These are phyloP conservation scores for Lithobius niger DNA, from an alignment of 1,140 invertebrate genomes.

Conservation along the genomic window DNA sequence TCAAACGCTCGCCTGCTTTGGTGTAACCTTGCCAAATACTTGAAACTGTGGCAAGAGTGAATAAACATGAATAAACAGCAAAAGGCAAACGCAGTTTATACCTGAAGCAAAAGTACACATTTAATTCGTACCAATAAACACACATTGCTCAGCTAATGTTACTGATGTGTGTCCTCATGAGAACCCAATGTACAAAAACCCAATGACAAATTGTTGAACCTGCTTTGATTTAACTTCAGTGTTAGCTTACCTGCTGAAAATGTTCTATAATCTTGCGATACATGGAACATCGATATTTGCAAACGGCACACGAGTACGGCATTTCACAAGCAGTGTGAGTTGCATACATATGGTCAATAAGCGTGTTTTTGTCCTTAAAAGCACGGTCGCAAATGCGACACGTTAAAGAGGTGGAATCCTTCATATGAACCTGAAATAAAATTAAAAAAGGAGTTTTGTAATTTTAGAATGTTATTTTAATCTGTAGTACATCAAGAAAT, in stretches of 20 bases:
- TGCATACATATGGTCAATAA: slow-evolving; percentile 8
- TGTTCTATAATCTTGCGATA: slow-evolving; percentile 10
- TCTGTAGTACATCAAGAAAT: too few relatives aligned
- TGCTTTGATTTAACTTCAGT: too few relatives aligned
- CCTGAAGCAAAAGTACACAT: not conserved
- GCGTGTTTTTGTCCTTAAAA: not conserved
- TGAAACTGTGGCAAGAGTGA: too few relatives aligned
- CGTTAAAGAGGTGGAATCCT: slow-evolving; percentile 1
- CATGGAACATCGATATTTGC: slow-evolving; percentile 11
- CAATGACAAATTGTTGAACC: too few relatives aligned
- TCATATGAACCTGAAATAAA: slow-evolving; percentile 14
- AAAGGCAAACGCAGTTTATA: too few relatives aligned
- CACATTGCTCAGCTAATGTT: not conserved
- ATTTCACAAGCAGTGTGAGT: slow-evolving; percentile 10
- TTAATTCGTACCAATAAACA: not conserved
- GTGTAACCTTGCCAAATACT: too few relatives aligned
- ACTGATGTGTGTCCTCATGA: too few relatives aligned
- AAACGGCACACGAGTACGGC: slow-evolving; percentile 14
- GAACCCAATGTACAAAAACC: too few relatives aligned
- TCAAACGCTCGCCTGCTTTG: too few relatives aligned
- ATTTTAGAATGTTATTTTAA: too few relatives aligned
- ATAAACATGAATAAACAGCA: too few relatives aligned
- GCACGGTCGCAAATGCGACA: slow-evolving; percentile 13
- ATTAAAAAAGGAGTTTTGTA: too few relatives aligned
- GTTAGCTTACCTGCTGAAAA: slow-evolving; percentile 15